phyloP scores from a whole-genome alignment of 2,797 vertebrate genomes.

The Microchirus variegatus region DNA sequence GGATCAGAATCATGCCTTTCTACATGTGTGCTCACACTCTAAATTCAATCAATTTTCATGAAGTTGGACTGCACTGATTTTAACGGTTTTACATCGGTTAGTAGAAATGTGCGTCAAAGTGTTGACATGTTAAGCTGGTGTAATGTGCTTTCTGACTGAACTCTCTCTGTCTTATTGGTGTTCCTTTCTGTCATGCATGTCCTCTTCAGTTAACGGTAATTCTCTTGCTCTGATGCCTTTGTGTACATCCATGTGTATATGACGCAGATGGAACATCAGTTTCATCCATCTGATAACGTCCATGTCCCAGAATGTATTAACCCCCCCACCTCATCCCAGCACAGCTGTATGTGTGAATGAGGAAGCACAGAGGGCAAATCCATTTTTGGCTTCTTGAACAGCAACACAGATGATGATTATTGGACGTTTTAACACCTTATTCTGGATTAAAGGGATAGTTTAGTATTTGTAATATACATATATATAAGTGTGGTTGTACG shows the following conservation, averaged over 20 bases:
- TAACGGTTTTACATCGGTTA: no score
- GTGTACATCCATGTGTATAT: constrained; percentile 44
- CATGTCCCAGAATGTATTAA: constrained; percentile 52
- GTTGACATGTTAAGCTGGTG: not conserved
- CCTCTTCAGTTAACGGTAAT: constrained; percentile 86
- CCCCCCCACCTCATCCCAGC: constrained; percentile 44
- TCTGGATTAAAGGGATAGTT: no score
- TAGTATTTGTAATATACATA: no score
- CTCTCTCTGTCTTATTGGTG: constrained; percentile 72
- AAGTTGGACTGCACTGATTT: no score
- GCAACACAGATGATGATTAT: not conserved
- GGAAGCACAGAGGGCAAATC: constrained; percentile 76
- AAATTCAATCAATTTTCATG: no score
- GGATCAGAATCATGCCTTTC: no score
- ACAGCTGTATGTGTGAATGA: constrained; percentile 34
- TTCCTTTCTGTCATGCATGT: constrained; percentile 77
- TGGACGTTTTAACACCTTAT: no score
- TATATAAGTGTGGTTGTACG: no score
- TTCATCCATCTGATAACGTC: constrained; percentile 42
- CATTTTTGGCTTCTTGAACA: constrained; percentile 34
- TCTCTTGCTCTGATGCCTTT: constrained; percentile 47
- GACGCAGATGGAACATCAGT: constrained; percentile 49
- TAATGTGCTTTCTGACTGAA: constrained; percentile 35
- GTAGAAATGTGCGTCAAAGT: no score
- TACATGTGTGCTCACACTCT: no score